A percentile compares a stretch with the other conserved stretches of the same genome.
Conservation (phyloP, 2,797 vertebrate genomes). For the Macrochelys suwanniensis region DNA sequence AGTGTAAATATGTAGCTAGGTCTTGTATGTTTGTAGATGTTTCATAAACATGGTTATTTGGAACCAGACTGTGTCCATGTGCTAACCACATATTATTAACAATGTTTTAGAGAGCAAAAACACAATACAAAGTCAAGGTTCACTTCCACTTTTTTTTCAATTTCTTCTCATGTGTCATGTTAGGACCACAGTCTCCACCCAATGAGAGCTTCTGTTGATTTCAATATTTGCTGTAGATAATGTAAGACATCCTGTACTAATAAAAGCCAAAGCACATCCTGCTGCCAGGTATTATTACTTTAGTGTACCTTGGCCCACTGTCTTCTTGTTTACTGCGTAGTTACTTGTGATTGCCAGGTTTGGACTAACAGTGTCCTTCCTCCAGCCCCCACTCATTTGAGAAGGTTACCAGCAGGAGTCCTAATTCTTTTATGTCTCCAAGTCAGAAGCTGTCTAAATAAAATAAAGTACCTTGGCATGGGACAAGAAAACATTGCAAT, state of each 20-base stretch:
- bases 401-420: slow-evolving; percentile 21
- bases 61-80: not conserved
- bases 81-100: accelerated
- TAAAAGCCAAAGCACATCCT: not conserved
- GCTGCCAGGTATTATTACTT: not conserved
- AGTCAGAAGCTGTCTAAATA: slow-evolving; percentile 27
- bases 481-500: slow-evolving; percentile 26
- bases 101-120: not conserved
- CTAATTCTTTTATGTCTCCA: slow-evolving; percentile 29
- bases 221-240: not conserved
- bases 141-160: not conserved
- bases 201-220: not conserved
- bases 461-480: slow-evolving; percentile 49
- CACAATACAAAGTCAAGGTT: not conserved
- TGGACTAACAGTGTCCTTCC: slow-evolving; percentile 10
- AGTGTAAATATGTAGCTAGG: not conserved
- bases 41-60: not conserved
- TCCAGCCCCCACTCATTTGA: not conserved
- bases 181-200: not conserved
- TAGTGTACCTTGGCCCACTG: not conserved
- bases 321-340: not conserved
- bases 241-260: not conserved
- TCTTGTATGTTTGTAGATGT: not conserved
- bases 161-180: not conserved
- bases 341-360: slow-evolving; percentile 8